Conservation (phyloP, 1,140 invertebrate genomes). For the Venustaconcha ellipsiformis region DNA sequence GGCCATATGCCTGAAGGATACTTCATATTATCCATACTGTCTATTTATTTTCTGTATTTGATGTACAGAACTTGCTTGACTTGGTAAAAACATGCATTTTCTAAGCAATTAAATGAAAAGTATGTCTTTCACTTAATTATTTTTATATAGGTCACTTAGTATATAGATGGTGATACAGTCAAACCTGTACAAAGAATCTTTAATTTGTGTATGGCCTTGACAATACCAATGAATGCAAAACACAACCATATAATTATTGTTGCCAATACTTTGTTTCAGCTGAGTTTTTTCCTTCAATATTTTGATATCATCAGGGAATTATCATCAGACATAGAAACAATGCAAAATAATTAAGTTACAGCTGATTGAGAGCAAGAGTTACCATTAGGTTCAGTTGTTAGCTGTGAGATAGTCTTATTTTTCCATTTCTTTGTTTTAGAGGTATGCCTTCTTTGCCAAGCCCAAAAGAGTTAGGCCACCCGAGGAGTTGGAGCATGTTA, state of each 20-base stretch:
- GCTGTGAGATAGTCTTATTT: background rate
- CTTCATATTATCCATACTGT: too few species aligned
- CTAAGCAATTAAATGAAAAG: too few species aligned
- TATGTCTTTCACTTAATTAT: too few species aligned
- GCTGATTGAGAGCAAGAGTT: background rate
- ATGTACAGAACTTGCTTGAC: too few species aligned
- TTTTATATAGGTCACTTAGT: too few species aligned
- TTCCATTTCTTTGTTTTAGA: constrained; percentile 47
- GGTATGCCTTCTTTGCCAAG: constrained; percentile 59
- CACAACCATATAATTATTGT: background rate
- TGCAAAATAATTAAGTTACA: background rate
- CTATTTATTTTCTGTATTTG: too few species aligned
- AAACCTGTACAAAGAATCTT: too few species aligned
- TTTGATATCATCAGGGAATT: background rate
- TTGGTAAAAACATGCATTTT: too few species aligned
- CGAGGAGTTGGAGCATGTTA: constrained; percentile 46
- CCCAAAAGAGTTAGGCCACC: constrained; percentile 46
- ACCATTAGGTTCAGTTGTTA: background rate
- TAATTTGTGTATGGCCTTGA: too few species aligned
- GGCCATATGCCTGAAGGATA: too few species aligned
- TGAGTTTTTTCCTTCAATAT: background rate
- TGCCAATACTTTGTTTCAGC: background rate
- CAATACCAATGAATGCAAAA: too few species aligned
- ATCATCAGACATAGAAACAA: background rate
- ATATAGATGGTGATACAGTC: too few species aligned